Percentiles rank a stretch among this genome's conserved stretches.
Evolutionary conservation across 1,140 invertebrate species (phyloP).

Genomic region (Pinna nobilis): DNA sequence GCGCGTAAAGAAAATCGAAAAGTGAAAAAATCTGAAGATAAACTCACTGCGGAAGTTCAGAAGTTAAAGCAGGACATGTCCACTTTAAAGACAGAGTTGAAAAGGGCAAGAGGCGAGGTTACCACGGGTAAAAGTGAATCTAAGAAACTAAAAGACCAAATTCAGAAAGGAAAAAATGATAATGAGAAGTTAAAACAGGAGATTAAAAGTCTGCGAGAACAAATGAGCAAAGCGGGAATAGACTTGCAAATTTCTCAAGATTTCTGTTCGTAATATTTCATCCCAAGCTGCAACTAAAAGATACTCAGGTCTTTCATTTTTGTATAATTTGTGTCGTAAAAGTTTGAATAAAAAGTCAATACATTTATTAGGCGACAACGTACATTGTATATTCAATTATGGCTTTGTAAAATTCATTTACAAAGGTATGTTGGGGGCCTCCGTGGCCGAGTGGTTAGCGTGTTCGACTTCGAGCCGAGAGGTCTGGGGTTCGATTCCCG

Average conservation of each 20-base stretch:
- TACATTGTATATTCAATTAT: too few relatives aligned
- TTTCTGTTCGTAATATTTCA: constrained; percentile 18
- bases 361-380: too few relatives aligned
- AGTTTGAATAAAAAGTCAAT: too few relatives aligned
- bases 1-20: constrained; percentile 39
- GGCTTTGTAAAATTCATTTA: too few relatives aligned
- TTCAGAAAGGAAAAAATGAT: constrained; percentile 35
- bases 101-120: constrained; percentile 26
- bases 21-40: constrained; percentile 39
- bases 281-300: too few relatives aligned
- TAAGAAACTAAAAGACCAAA: constrained; percentile 37
- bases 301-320: too few relatives aligned
- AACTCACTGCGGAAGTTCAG: constrained; percentile 32
- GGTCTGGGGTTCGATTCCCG: too few relatives aligned
- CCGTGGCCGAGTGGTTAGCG: too few relatives aligned
- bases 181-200: constrained; percentile 36
- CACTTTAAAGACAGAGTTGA: constrained; percentile 24
- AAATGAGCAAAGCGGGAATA: constrained; percentile 34
- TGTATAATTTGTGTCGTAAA: too few relatives aligned
- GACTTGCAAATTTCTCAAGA: constrained; percentile 42
- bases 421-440: too few relatives aligned
- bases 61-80: constrained; percentile 34
- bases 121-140: constrained; percentile 10
- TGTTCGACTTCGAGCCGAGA: too few relatives aligned
- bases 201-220: constrained; percentile 25